phyloP scores from a whole-genome alignment of 2,888 invertebrate species.

The Diogma glabrata region DNA sequence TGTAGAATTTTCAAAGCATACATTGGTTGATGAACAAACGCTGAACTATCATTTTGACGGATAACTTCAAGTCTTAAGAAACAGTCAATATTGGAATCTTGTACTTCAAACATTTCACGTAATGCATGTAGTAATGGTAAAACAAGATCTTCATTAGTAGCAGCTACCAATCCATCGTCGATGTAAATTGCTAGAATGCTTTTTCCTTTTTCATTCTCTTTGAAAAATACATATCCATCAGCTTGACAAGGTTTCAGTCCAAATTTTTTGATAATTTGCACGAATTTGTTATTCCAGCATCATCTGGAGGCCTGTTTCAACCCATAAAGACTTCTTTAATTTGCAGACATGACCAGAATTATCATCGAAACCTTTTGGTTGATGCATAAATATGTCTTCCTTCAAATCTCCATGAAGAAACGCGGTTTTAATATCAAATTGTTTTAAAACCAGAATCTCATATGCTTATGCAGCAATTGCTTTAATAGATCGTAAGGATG shows the following conservation, averaged over 20 bases:
- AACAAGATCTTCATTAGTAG: not conserved
- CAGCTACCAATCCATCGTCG: conserved; percentile 11
- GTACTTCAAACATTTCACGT: conserved; percentile 1
- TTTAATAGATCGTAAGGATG: conserved; percentile 11
- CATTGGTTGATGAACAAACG: too few species aligned
- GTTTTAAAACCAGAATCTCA: conserved; percentile 12
- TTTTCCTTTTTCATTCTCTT: not conserved
- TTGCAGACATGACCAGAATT: conserved; percentile 13
- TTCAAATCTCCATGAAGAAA: conserved; percentile 15
- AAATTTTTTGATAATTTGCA: conserved; percentile 19
- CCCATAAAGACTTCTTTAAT: conserved; percentile 15
- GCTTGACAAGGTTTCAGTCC: conserved; percentile 19
- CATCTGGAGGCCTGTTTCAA: conserved; percentile 16
- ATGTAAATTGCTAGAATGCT: conserved; percentile 10
- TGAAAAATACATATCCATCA: conserved; percentile 21
- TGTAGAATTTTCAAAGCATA: too few species aligned
- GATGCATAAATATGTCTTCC: conserved; percentile 17
- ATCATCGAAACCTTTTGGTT: conserved; percentile 12
- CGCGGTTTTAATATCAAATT: conserved; percentile 18
- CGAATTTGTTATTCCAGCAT: conserved; percentile 22
- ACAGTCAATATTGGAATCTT: not conserved
- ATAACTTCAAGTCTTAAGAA: conserved; percentile 1
- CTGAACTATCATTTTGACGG: too few species aligned
- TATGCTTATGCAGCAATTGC: conserved; percentile 15
- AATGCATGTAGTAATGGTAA: not conserved